Percentiles rank a stretch among this genome's conserved stretches.
These are phyloP conservation scores for Colletes latitarsis DNA, from an alignment of 1,140 invertebrate genomes.

Conservation along the genomic window DNA sequence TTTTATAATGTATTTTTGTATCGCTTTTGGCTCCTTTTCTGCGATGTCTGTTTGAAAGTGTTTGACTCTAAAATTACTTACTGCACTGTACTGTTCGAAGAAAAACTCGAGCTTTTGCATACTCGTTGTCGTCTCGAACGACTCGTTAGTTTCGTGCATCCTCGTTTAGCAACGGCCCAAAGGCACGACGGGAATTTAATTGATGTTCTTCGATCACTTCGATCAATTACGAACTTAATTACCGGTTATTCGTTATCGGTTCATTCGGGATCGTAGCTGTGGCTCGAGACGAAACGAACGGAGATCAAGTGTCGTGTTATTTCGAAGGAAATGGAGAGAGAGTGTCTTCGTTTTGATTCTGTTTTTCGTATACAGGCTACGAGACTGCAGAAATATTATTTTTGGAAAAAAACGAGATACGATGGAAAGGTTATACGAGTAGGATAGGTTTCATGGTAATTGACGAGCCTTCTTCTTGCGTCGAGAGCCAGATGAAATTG, in stretches of 20 bases:
- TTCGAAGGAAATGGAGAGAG: too few relatives aligned
- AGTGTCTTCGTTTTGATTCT: background rate
- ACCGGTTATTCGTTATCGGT: conserved; percentile 34
- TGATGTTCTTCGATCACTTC: conserved; percentile 9
- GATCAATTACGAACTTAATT: conserved; percentile 35
- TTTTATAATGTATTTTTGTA: too few relatives aligned
- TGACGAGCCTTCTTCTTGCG: background rate
- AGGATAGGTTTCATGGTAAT: background rate
- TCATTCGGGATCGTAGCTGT: background rate
- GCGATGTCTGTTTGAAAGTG: too few relatives aligned
- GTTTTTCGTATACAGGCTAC: background rate
- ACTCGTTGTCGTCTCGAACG: too few relatives aligned
- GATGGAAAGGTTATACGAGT: background rate
- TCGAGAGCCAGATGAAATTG: conserved; percentile 27
- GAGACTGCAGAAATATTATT: conserved; percentile 25
- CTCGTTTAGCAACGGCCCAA: conserved; percentile 23
- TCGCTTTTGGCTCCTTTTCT: too few relatives aligned
- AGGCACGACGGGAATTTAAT: conserved; percentile 24
- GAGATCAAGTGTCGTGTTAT: background rate
- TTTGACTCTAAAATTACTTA: too few relatives aligned
- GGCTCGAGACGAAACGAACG: too few relatives aligned
- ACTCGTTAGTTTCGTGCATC: conserved; percentile 10
- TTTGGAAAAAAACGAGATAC: background rate
- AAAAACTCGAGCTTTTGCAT: too few relatives aligned
- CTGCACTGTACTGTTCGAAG: too few relatives aligned